Conservation (phyloP, 2,113 vertebrate species). For the Pachypanchax playfairii region DNA sequence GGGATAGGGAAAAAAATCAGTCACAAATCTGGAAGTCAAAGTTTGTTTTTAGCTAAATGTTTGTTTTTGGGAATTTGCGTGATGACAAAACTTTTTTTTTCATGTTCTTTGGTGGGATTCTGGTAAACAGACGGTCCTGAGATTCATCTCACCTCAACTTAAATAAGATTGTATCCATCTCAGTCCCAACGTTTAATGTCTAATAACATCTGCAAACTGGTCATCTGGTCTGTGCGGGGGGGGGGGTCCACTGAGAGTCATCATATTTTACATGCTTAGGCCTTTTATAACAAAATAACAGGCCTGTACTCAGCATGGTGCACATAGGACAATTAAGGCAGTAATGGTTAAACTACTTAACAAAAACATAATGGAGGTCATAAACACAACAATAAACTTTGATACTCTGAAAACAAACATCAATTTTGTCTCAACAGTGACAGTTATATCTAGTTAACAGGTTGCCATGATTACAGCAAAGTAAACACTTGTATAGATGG, state of each 20-base stretch:
- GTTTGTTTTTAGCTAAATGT: slow-evolving; percentile 12
- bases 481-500: slow-evolving; percentile 12
- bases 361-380: slow-evolving; percentile 34
- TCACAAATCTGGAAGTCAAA: slow-evolving; percentile 18
- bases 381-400: slow-evolving; percentile 34
- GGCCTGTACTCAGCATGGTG: slow-evolving; percentile 32
- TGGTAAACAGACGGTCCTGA: slow-evolving; percentile 14
- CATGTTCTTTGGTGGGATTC: slow-evolving; percentile 44
- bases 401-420: slow-evolving; percentile 42
- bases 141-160: slow-evolving; percentile 14
- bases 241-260: neutral
- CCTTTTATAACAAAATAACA: slow-evolving; percentile 52
- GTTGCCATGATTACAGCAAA: slow-evolving; percentile 32
- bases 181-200: neutral
- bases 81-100: slow-evolving; percentile 17
- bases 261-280: slow-evolving; percentile 25
- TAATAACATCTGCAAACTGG: slow-evolving; percentile 3
- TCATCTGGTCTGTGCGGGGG: slow-evolving; percentile 38
- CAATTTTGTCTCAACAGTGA: slow-evolving; percentile 35
- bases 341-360: slow-evolving; percentile 55
- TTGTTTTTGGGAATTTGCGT: slow-evolving; percentile 2
- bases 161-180: neutral
- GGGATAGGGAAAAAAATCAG: slow-evolving; percentile 21
- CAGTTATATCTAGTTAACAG: slow-evolving; percentile 23
- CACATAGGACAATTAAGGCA: slow-evolving; percentile 64